Evolutionary conservation across 2,888 invertebrate genomes (phyloP), one percentile per base, ranked within the genome.

Genomic region (Sinhomidia bicolor): DNA sequence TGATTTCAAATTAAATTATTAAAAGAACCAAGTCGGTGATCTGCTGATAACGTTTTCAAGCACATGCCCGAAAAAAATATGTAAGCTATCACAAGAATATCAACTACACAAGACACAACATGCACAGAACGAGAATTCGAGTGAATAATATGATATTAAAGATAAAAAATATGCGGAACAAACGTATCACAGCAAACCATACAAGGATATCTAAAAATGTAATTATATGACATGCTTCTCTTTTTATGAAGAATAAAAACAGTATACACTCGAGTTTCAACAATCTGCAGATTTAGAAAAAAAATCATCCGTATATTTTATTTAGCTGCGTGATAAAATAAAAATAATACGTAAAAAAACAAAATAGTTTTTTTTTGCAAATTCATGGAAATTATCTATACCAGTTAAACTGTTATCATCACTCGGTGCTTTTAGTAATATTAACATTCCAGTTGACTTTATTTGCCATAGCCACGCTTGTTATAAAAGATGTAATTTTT

Each of bases 1-100:
- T 68, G 68, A 68, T 36, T 68, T n/a, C 17, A 68, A 68, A 68
- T 68, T n/a, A 68, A 68, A 68, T 68, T 68, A 68, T 36, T 36
- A 68, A 68, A 36, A 41, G 17, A 68, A 17, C 68, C n/a, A 17
- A 68, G 6, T 68, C 10, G 68, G 17, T 68, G 32, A 68, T 68
- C 12, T 41, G 12, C 36, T 36, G 68, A 68, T 68, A 68, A 68
- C 68, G 17, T 9, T 68, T 68, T 68, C 36, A 6, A 68, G 1
- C 68, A 68, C 68, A 68, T 12, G 29, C 62, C 26, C 62, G n/a
- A 29, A 62, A 54, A 26, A 29, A 68, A 2, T n/a, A 7, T 68
- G 9, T 7, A 65, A 32, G n/a, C 1, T 17, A 12, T 60, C 60
- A 60, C 60, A 7, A 60, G 23, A 23, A 23, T 23, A 60, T 60